Evolutionary conservation across 1,140 invertebrate genomes (phyloP).

Genomic region (Rhagoletis zephyria): DNA sequence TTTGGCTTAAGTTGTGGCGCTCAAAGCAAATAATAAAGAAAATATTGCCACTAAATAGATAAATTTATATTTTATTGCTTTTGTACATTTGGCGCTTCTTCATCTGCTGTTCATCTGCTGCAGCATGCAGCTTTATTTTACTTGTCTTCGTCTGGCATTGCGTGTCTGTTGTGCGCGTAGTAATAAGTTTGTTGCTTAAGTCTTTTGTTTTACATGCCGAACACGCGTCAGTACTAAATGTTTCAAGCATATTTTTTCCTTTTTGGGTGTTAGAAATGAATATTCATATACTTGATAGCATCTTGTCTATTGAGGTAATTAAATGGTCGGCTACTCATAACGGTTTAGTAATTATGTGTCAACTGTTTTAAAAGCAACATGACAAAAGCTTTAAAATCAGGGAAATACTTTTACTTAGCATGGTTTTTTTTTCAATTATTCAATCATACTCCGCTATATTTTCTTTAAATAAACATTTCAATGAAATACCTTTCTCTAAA

Average conservation of each 20-base stretch:
- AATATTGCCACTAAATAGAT: conserved; percentile 14
- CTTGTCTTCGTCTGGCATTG: neutral
- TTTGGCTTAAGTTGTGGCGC: neutral
- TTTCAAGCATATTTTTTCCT: neutral
- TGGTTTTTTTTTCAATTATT: no score
- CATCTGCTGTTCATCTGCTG: neutral
- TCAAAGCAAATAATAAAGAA: neutral
- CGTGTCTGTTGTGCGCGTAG: neutral
- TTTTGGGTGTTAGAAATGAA: neutral
- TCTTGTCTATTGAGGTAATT: neutral
- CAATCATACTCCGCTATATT: no score
- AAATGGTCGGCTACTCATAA: no score
- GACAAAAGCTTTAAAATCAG: no score
- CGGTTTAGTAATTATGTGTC: no score
- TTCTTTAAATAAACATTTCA: no score
- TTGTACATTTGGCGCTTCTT: neutral
- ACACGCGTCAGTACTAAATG: neutral
- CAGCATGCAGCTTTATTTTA: neutral
- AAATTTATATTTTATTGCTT: conserved; percentile 31
- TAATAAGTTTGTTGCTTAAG: neutral
- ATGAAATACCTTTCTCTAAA: no score
- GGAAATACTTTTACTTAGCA: no score
- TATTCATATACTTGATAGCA: neutral
- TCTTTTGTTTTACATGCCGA: conserved; percentile 24
- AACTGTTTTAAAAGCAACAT: no score